Percentiles rank a stretch among this genome's conserved stretches.
These are phyloP conservation scores for Clarias macrocephalus DNA, from an alignment of 2,113 vertebrate genomes.

Conservation along the genomic window DNA sequence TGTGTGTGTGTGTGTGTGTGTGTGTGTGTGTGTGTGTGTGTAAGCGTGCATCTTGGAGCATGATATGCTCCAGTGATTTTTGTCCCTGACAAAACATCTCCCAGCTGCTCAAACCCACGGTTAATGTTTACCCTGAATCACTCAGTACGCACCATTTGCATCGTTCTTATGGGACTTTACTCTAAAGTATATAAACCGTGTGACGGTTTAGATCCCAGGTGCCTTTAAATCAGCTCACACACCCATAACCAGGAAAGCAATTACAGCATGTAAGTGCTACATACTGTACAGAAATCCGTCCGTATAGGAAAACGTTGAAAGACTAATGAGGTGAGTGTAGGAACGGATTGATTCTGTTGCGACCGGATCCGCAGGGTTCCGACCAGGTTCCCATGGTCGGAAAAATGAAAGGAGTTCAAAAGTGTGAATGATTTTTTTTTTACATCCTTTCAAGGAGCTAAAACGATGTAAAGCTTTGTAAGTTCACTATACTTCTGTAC, in stretches of 20 bases:
- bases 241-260: neutral
- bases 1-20: neutral
- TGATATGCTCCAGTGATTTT: conserved; percentile 30
- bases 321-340: neutral
- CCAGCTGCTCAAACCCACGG: conserved; percentile 17
- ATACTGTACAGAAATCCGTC: neutral
- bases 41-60: neutral
- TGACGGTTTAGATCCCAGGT: conserved; percentile 7
- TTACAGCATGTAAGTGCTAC: neutral
- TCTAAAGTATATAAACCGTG: neutral
- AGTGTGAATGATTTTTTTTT: neutral
- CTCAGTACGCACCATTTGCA: conserved; percentile 2
- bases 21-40: neutral
- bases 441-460: neutral
- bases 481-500: neutral
- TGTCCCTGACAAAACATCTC: conserved; percentile 25
- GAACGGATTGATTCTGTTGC: neutral
- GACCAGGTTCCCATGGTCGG: neutral
- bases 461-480: neutral
- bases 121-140: conserved; percentile 19
- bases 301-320: neutral
- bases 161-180: conserved; percentile 9
- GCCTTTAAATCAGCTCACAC: neutral
- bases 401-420: neutral
- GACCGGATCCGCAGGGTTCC: neutral